Base-by-base conservation (phyloP, 2,888 invertebrate species). In the Ormyrus thymus region DNA sequence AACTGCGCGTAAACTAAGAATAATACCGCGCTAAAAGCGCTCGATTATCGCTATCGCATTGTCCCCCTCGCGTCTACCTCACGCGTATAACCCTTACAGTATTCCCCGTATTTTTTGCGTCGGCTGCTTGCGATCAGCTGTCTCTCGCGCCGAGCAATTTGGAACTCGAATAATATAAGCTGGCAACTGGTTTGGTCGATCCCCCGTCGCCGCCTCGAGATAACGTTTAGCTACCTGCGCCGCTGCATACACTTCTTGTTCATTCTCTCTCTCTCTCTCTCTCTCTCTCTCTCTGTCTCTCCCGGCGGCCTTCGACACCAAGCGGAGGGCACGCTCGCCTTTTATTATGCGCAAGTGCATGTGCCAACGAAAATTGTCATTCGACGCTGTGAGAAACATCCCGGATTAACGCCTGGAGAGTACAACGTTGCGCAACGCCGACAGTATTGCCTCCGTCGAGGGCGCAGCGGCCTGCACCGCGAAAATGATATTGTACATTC, bases 191-290 rank as follows among this genome's bases (percentile, higher is more conserved):
- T 72, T 78, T 68, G 53, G 68, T 65, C 53, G 65, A 78, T 68
- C 66, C 51, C 61, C 66, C 66, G 66, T 72, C 66, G 72, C 61
- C 77, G 66, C 55, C 71, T 71, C 53, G 58, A 68, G 66, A 72
- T 78, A 78, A 78, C 58, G n/a, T 61, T 71, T 43, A 72, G 77
- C 66, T 72, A 68, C 77, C 66, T 71, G 76, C 64, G 69, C 64
- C 9, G n/a, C 15, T 55, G 61, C 58, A 61, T 53, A 55, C 29
- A 29, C 29, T 29, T 29, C 4, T 29, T 29, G 2, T 29, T 29
- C 29, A 29, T 4, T 29, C 29, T 29, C 29, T 29, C 29, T 29
- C 29, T 29, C 29, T 29, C 29, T 29, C 29, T 29, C 29, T 29
- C 29, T 29, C 29, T 29, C 29, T 29, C n/a, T n/a, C n/a, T n/a